Percentiles rank a stretch among this genome's conserved stretches.
phyloP scores from a whole-genome alignment of 1,140 invertebrate genomes.

The Drosophila neocordata region DNA sequence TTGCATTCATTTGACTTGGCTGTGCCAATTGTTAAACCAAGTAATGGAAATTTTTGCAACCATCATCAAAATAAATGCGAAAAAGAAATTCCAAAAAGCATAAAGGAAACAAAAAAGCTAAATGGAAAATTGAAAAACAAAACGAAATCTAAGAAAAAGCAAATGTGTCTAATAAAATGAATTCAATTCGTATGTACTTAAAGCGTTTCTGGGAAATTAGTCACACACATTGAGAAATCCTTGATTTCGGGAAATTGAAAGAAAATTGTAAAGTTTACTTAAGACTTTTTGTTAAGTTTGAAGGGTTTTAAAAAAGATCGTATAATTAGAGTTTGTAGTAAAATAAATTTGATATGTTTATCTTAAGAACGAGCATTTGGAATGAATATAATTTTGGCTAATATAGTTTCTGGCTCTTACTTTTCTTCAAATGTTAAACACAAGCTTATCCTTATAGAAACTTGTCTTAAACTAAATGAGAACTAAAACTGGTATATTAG shows the following conservation, averaged over 20 bases:
- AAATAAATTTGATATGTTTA: too few species aligned
- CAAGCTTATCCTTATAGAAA: too few species aligned
- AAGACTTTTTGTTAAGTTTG: too few species aligned
- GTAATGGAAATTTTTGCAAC: conserved; percentile 67
- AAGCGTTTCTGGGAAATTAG: neutral
- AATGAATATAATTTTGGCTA: too few species aligned
- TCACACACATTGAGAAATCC: neutral
- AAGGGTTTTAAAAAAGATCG: too few species aligned
- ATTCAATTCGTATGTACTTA: neutral
- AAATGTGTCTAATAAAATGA: neutral
- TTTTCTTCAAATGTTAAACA: too few species aligned
- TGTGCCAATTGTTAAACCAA: conserved; percentile 69
- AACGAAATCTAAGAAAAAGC: too few species aligned
- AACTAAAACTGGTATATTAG: too few species aligned
- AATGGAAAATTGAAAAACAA: conserved; percentile 9
- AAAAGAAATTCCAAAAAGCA: conserved; percentile 28
- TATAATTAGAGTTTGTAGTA: too few species aligned
- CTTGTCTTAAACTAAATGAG: too few species aligned
- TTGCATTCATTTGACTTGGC: conserved; percentile 78
- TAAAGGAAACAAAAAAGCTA: conserved; percentile 28
- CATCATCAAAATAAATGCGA: conserved; percentile 51
- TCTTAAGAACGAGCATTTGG: too few species aligned
- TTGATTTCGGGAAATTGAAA: neutral
- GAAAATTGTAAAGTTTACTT: neutral
- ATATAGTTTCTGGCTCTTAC: too few species aligned